A percentile compares a stretch with the other conserved stretches of the same genome.
phyloP scores from a whole-genome alignment of 2,113 vertebrate species.

The Gavialis gangeticus region DNA sequence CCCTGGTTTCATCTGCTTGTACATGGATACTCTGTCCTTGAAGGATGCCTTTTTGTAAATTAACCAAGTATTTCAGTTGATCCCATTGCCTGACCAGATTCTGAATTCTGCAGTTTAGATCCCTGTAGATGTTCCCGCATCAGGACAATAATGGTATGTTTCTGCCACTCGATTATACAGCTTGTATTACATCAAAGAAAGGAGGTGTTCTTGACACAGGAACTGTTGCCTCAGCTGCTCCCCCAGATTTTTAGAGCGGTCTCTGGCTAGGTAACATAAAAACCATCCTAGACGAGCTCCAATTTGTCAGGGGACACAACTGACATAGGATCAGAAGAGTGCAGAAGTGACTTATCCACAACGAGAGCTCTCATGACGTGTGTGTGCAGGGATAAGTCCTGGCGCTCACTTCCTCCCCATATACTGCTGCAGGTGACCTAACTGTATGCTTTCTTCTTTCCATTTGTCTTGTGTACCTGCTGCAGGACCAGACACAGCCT shows the following conservation, averaged over 20 bases:
- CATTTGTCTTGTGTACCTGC: not conserved
- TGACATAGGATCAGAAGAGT: not conserved
- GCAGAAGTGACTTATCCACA: conserved; percentile 5
- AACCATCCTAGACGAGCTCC: conserved; percentile 23
- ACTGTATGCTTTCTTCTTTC: not conserved
- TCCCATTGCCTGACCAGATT: no score
- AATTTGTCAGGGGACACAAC: not conserved
- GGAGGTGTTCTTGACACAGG: no score
- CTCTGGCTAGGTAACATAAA: not conserved
- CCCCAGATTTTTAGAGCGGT: no score
- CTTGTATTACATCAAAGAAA: no score
- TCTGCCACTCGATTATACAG: no score
- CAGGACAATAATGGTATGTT: not conserved
- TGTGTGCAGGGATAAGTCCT: not conserved
- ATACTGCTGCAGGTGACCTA: rapidly evolving
- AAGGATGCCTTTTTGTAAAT: not conserved
- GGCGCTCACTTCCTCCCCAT: not conserved
- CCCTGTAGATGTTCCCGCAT: not conserved
- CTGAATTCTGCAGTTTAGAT: not conserved
- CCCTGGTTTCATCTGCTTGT: not conserved
- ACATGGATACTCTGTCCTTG: not conserved
- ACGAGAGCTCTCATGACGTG: not conserved
- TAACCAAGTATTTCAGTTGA: not conserved
- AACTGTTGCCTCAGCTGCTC: no score
- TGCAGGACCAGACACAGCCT: not conserved